Evolutionary conservation across 1,140 invertebrate species (phyloP), one percentile per base, ranked within the genome.

Genomic region (Bombus confusus): DNA sequence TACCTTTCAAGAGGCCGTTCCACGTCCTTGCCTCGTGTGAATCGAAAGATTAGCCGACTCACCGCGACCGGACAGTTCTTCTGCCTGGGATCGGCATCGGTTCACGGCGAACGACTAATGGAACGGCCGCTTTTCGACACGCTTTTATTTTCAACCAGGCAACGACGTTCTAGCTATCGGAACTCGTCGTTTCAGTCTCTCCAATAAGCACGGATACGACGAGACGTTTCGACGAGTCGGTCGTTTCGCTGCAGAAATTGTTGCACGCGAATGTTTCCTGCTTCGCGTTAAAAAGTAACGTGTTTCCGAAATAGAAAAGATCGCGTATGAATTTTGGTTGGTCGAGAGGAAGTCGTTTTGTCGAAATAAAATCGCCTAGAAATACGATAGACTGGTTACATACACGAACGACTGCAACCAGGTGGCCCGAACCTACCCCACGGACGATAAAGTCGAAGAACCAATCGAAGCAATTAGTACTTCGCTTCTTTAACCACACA

Each of bases 11-110:
- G 80, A 85, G 86, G 86, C 86, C 86, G 89, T 90, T 90, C 89
- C 89, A 87, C 89, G 88, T 90, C 89, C 89, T 90, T 89, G 89
- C 89, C 75, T 89, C 89, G 85, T 89, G 86, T 90, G 89, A 90
- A 90, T 90, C 89, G 89, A 25, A 47, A 87, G 88, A 89, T 89
- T 89, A 89, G 88, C 80, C 87, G 88, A 89, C 88, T 86, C 88
- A 86, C 79, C 79, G 64, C 82, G 80, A 87, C 87, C 62, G 86
- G 86, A 28, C 39, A 22, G 52, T 76, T 62, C 37, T 41, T 62
- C 37, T 31, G 37, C 34, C 57, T 39, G 25, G 52, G 31, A 77
- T 77, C 75, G 75, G 28, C 75, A 59, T 34, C 31, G 73, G 75
- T 68, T 86, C 85, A 87, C 79, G 73, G 57, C 66, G 66, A 74